phyloP scores from a whole-genome alignment of 2,888 invertebrate genomes.

The Hecatera dysodea region DNA sequence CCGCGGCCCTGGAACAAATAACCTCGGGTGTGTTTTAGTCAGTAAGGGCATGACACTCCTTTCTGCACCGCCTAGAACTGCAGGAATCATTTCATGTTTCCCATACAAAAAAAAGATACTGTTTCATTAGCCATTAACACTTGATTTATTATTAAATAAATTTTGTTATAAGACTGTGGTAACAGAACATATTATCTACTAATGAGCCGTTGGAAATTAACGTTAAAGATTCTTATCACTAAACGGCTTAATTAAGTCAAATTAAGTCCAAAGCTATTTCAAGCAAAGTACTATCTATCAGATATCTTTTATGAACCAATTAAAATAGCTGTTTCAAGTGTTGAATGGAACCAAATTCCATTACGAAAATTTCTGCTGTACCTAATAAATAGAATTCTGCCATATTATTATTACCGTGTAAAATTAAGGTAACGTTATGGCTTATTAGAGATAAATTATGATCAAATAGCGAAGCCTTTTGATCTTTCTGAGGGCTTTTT shows the following conservation, averaged over 20 bases:
- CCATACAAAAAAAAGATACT: too few relatives aligned
- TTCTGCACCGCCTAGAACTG: too few relatives aligned
- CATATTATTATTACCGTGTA: slow-evolving; percentile 10
- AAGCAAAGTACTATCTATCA: slow-evolving; percentile 18
- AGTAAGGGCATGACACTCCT: too few relatives aligned
- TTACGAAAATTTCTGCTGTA: slow-evolving; percentile 19
- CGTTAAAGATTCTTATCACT: slow-evolving; percentile 15
- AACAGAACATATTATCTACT: not conserved
- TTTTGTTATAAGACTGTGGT: not conserved
- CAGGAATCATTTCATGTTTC: too few relatives aligned
- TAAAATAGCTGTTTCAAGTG: slow-evolving; percentile 33
- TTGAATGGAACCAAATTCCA: slow-evolving; percentile 14
- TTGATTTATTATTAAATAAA: not conserved
- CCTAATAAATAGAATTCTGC: slow-evolving; percentile 17
- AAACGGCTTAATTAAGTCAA: slow-evolving; percentile 35
- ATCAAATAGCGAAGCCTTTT: slow-evolving; percentile 50
- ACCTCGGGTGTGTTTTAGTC: too few relatives aligned
- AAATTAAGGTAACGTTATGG: slow-evolving; percentile 1
- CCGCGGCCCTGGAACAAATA: too few relatives aligned
- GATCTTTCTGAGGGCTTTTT: slow-evolving; percentile 20
- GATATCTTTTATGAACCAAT: slow-evolving; percentile 38
- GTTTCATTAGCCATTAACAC: not conserved
- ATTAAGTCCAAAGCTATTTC: slow-evolving; percentile 15
- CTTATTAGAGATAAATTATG: slow-evolving; percentile 35
- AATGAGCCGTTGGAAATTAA: not conserved